Evolutionary conservation across 2,888 invertebrate species (phyloP), one percentile per base, ranked within the genome.

Genomic region (Stenolophus ochropezus): DNA sequence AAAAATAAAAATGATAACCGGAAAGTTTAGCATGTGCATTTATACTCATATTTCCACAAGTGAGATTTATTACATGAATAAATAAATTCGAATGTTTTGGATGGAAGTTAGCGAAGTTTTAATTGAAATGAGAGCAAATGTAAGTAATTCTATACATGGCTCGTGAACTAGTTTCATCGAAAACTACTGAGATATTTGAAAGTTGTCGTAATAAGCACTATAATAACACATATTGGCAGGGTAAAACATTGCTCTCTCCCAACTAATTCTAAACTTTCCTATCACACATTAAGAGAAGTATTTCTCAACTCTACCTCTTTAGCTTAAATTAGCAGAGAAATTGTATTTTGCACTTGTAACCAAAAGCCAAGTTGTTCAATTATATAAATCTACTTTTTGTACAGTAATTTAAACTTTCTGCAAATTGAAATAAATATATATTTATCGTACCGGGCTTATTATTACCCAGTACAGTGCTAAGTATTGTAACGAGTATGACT

Each of bases 61-160:
- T 42, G 33, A 42, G 33, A 8, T 42, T 42, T 2, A 42, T 42
- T 42, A 42, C 1, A 42, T 42, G 5, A 33, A 42, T 42, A 42
- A 42, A 42, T 42, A 11, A 0, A 42, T 56, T 21, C 6, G 4
- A 53, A 2, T 18, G 8, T 21, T 11, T 21, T 56, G 8, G 56
- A 56, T 56, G 8, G 21, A 56, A 56, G 20, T 56, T 56, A 1
- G 23, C 16, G 4, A 61, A 25, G 61, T 61, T 61, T 61, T 23
- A 61, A 61, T 61, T 61, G 23, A 27, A 25, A 61, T 61, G 11
- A 25, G 4, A 61, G 61, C n/a, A 61, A 61, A 61, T 25, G 25
- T 61, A 61, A 61, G 23, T 27, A 11, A 21, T 25, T 61, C 61
- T 25, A 25, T 25, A 25, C 25, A 27, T 21, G 25, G 1, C 61